A percentile compares a stretch with the other conserved stretches of the same genome.
phyloP scores from a whole-genome alignment of 1,140 invertebrate species.

The Metopolophium dirhodum region DNA sequence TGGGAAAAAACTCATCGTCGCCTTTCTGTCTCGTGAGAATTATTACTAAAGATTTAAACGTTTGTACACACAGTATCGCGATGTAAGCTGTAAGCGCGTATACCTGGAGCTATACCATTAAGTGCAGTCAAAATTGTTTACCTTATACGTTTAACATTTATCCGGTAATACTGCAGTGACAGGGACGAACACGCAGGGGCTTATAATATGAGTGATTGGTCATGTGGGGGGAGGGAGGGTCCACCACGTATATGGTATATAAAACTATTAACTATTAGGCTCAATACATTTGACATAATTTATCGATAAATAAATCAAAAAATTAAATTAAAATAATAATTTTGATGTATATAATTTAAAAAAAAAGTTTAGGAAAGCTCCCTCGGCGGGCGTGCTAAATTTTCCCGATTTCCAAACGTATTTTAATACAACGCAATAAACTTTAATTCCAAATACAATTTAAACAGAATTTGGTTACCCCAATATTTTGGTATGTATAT shows the following conservation, averaged over 20 bases:
- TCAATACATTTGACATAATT: background rate
- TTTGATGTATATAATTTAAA: background rate
- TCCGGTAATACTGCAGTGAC: background rate
- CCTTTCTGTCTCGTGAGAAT: background rate
- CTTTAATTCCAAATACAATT: too few species aligned
- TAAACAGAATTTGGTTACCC: too few species aligned
- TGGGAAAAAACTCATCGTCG: background rate
- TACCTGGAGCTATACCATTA: background rate
- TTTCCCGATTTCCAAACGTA: too few species aligned
- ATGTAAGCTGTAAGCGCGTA: background rate
- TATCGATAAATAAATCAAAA: background rate
- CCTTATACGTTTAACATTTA: background rate
- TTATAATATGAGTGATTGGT: background rate
- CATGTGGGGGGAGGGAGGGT: background rate
- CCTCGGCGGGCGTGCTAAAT: too few species aligned
- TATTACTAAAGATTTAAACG: background rate
- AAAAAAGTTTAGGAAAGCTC: background rate
- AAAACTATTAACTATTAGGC: too few species aligned
- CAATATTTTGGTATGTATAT: too few species aligned
- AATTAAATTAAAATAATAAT: background rate
- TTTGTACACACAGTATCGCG: background rate
- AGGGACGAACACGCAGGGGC: background rate
- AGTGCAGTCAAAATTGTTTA: background rate
- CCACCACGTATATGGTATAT: background rate
- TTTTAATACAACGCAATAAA: too few species aligned